A percentile compares a stretch with the other conserved stretches of the same genome.
Conservation (phyloP, 1,140 invertebrate species). For the Caenorhabditis briggsae region DNA sequence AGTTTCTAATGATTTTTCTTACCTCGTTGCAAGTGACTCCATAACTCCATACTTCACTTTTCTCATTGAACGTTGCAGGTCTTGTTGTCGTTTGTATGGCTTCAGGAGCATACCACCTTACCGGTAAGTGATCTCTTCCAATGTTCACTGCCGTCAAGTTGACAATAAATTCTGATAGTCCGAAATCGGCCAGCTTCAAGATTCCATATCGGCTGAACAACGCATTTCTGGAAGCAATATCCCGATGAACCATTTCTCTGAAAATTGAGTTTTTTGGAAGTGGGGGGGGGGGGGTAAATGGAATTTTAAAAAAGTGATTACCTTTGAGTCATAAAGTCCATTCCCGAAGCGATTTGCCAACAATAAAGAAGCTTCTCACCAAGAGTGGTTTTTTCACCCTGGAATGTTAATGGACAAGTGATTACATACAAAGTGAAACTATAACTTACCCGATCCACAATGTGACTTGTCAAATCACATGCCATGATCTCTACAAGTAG, state of each 20-base stretch:
- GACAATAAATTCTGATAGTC: not conserved
- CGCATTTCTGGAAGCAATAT: constrained; percentile 27
- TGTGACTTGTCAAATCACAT: not conserved
- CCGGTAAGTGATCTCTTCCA: not conserved
- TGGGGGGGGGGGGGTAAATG: not conserved
- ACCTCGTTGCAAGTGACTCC: constrained; percentile 26
- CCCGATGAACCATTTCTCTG: constrained; percentile 11
- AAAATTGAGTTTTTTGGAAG: not conserved
- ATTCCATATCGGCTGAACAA: constrained; percentile 28
- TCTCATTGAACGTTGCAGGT: not conserved
- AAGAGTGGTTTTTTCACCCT: constrained; percentile 3
- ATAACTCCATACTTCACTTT: constrained; percentile 33
- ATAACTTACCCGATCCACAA: constrained; percentile 1
- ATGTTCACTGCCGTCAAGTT: not conserved
- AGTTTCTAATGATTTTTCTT: not conserved
- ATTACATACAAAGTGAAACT: not conserved
- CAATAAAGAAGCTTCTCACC: constrained; percentile 26
- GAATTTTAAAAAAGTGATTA: not conserved
- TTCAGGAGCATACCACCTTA: not conserved
- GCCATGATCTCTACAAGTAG: not conserved
- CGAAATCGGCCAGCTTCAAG: not conserved
- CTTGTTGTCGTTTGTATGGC: no score
- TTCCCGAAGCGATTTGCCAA: not conserved
- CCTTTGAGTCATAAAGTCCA: not conserved
- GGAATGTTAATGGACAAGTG: not conserved